A percentile compares a stretch with the other conserved stretches of the same genome.
These are phyloP conservation scores for Polyommatus iphigenia DNA, from an alignment of 2,888 invertebrate genomes.

Conservation along the genomic window DNA sequence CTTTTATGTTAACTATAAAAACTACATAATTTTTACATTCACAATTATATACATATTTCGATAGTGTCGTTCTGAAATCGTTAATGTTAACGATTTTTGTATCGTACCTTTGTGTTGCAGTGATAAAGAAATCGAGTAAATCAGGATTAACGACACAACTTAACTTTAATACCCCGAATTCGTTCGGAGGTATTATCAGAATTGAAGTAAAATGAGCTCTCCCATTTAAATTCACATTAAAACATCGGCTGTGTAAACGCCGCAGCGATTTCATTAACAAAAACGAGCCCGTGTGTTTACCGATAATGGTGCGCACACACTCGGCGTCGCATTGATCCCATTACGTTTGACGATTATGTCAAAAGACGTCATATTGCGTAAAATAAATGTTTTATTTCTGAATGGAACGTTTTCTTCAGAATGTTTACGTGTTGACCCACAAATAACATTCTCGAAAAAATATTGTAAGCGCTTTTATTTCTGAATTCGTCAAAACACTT, in stretches of 20 bases:
- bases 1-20: background rate
- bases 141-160: constrained; percentile 30
- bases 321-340: background rate
- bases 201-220: constrained; percentile 26
- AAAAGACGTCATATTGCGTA: background rate
- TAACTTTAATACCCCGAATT: constrained; percentile 29
- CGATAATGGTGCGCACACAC: constrained; percentile 35
- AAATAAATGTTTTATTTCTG: no score
- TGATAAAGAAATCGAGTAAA: constrained; percentile 1
- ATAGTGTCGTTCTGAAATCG: background rate
- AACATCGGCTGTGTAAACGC: constrained; percentile 27
- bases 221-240: constrained; percentile 31
- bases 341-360: background rate
- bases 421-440: no score
- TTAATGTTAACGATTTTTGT: background rate
- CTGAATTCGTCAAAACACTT: no score
- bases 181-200: constrained; percentile 24
- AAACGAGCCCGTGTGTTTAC: constrained; percentile 46
- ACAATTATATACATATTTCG: background rate
- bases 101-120: background rate
- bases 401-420: no score
- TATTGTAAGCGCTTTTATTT: no score
- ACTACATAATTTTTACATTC: background rate
- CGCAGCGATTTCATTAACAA: constrained; percentile 33
- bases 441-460: no score